These are phyloP conservation scores for Thaumetopoea pityocampa DNA, from an alignment of 1,140 invertebrate species.

Conservation along the genomic window DNA sequence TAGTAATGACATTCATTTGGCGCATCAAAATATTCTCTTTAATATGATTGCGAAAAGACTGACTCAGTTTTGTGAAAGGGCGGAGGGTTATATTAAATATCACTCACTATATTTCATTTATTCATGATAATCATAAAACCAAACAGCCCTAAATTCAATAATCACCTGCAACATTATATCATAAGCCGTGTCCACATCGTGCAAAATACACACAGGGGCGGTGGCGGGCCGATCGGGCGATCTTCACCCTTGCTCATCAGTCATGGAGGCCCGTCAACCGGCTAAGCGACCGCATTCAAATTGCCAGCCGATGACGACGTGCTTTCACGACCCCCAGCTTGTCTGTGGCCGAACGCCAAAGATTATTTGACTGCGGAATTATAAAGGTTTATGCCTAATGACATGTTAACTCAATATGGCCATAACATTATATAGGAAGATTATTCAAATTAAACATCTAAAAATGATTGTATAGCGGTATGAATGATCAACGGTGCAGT, in stretches of 20 bases:
- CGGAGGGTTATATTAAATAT: too few species aligned
- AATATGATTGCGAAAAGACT: too few species aligned
- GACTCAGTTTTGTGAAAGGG: too few species aligned
- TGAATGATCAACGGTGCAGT: too few species aligned
- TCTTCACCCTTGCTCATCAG: constrained; percentile 71
- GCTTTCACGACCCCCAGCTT: constrained; percentile 64
- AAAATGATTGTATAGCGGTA: too few species aligned
- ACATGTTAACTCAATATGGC: too few species aligned
- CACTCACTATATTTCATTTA: too few species aligned
- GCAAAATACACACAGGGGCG: constrained; percentile 60
- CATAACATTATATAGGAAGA: too few species aligned
- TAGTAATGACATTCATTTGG: too few species aligned
- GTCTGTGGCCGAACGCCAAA: constrained; percentile 45
- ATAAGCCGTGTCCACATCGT: constrained; percentile 47
- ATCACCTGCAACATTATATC: constrained; percentile 32
- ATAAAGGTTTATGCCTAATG: constrained; percentile 10
- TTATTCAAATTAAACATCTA: too few species aligned
- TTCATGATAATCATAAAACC: neutral
- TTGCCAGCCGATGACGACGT: constrained; percentile 68
- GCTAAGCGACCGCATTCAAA: constrained; percentile 73
- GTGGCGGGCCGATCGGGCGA: constrained; percentile 58
- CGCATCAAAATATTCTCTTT: too few species aligned
- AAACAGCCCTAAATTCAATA: constrained; percentile 15
- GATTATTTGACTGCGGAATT: constrained; percentile 16
- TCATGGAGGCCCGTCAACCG: constrained; percentile 61